Conservation (phyloP, 2,113 vertebrate species). For the Vanacampus margaritifer region DNA sequence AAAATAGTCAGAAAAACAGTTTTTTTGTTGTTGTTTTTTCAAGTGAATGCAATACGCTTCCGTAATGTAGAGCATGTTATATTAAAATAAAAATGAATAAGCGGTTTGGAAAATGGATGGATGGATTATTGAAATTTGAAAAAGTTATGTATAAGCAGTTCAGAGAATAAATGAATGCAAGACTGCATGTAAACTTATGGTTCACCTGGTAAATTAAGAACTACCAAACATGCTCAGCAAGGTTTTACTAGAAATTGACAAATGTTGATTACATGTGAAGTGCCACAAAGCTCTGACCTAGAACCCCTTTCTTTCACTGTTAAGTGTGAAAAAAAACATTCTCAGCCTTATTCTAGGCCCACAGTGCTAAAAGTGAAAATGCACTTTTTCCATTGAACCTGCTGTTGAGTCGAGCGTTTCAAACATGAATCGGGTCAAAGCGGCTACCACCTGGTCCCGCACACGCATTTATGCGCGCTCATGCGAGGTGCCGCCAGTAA, state of each 20-base stretch:
- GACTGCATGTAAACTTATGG: too few species aligned
- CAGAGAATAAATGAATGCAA: too few species aligned
- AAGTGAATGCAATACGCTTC: too few species aligned
- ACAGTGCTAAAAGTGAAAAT: neutral
- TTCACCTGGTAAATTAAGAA: too few species aligned
- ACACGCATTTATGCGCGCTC: neutral
- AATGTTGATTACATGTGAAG: neutral
- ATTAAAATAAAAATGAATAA: too few species aligned
- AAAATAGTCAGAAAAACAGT: too few species aligned
- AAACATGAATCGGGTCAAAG: neutral
- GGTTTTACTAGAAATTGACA: neutral
- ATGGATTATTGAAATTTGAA: too few species aligned
- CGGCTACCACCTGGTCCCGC: conserved; percentile 5
- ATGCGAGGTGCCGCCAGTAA: neutral
- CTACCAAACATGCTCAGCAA: neutral
- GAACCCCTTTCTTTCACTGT: neutral
- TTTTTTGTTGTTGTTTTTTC: too few species aligned
- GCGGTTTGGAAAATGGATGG: too few species aligned
- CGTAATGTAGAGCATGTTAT: too few species aligned
- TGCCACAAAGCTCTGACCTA: neutral
- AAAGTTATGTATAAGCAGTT: too few species aligned
- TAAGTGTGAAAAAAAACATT: neutral
- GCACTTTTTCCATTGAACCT: neutral
- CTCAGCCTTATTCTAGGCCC: neutral
- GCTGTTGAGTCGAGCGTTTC: neutral